These are phyloP conservation scores for Ametastegia equiseti DNA, from an alignment of 2,888 invertebrate species.

Conservation along the genomic window DNA sequence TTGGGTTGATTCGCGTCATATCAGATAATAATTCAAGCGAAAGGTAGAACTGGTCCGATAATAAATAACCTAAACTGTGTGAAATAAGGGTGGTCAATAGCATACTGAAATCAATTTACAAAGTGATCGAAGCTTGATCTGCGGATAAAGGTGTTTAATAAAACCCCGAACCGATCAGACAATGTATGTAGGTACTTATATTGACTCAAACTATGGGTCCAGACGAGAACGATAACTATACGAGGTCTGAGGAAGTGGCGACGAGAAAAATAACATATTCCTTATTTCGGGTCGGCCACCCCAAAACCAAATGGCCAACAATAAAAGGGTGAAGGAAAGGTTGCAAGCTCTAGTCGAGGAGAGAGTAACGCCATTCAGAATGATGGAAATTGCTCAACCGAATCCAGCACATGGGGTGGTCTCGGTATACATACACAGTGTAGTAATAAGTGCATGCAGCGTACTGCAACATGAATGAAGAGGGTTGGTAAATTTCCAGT, in stretches of 20 bases:
- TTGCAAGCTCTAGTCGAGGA: neutral
- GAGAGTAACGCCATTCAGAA: neutral
- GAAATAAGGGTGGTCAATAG: neutral
- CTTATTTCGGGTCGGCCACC: neutral
- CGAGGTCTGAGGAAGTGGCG: neutral
- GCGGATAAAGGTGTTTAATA: neutral
- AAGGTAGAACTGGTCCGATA: neutral
- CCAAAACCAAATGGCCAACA: neutral
- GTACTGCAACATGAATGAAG: neutral
- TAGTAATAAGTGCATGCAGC: neutral
- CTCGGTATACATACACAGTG: neutral
- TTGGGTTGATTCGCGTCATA: neutral
- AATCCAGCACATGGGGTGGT: neutral
- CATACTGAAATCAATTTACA: neutral
- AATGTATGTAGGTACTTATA: neutral
- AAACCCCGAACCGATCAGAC: neutral
- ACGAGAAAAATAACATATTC: neutral
- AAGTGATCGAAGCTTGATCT: neutral
- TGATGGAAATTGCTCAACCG: neutral
- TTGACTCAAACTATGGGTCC: neutral
- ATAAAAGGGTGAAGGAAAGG: neutral
- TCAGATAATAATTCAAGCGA: neutral
- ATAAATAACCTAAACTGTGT: neutral
- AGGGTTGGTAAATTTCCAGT: neutral
- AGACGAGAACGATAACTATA: no score